A percentile compares a stretch with the other conserved stretches of the same genome.
Evolutionary conservation across 64 coral and sea anemone species (phyloP).

Genomic region (Actinia tenebrosa): DNA sequence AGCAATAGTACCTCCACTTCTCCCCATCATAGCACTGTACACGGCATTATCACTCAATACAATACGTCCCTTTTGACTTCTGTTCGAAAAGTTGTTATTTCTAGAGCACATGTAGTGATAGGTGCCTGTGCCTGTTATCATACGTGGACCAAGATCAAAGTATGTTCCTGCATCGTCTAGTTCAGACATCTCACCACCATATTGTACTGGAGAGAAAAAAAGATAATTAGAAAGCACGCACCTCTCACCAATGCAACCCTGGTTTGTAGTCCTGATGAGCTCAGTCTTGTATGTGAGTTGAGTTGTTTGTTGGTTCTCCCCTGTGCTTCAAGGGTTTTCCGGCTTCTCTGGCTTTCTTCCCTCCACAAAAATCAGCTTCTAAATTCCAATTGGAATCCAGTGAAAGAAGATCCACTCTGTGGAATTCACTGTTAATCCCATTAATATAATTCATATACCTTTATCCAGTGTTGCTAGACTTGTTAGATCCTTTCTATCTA

Average conservation of each 20-base stretch:
- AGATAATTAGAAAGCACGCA: neutral
- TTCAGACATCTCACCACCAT: slow-evolving; percentile 96
- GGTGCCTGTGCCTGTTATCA: slow-evolving; percentile 73
- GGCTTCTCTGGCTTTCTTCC: no score
- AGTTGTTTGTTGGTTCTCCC: no score
- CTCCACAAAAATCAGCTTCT: no score
- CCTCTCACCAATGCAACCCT: neutral
- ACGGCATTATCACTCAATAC: slow-evolving; percentile 43
- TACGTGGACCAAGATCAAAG: slow-evolving; percentile 82
- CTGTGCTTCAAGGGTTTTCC: no score
- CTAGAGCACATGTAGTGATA: slow-evolving; percentile 93
- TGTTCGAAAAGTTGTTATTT: slow-evolving; percentile 99
- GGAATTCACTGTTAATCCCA: no score
- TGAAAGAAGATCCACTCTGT: no score
- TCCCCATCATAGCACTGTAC: slow-evolving; percentile 54
- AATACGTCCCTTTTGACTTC: slow-evolving; percentile 89
- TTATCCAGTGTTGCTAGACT: slow-evolving; percentile 56
- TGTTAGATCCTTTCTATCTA: slow-evolving; percentile 58
- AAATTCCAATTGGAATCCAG: no score
- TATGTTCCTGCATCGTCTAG: slow-evolving; percentile 95
- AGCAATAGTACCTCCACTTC: slow-evolving; percentile 57
- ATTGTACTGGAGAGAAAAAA: slow-evolving; percentile 36
- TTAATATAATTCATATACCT: slow-evolving; percentile 16
- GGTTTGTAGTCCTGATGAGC: neutral
- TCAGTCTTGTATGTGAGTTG: no score